phyloP scores from a whole-genome alignment of 2,113 vertebrate genomes.

The Rhagologus leucostigma region DNA sequence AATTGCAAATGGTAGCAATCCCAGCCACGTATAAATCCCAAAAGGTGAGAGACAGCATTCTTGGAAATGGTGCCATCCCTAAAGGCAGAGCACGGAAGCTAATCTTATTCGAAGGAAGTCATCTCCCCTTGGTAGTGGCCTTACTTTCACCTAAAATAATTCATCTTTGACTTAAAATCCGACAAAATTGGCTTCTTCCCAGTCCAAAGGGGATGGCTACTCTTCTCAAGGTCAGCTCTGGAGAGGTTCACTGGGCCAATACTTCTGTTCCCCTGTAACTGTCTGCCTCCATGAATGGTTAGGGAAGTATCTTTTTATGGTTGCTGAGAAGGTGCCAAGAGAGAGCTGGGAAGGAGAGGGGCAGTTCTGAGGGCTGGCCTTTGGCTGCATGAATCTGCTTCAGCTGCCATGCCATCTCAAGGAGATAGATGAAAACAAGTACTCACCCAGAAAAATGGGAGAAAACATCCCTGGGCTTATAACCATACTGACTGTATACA shows the following conservation, averaged over 20 bases:
- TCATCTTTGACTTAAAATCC: not conserved
- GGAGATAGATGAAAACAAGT: not conserved
- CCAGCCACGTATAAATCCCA: not conserved
- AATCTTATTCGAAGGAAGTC: not conserved
- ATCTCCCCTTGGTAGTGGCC: not conserved
- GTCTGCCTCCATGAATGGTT: not conserved
- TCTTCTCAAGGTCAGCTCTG: not conserved
- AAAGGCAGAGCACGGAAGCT: not conserved
- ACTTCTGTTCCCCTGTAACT: accelerated
- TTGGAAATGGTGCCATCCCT: not conserved
- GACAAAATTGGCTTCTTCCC: not conserved
- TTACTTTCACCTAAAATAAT: not conserved
- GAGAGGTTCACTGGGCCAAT: accelerated
- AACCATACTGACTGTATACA: accelerated
- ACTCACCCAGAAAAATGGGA: not conserved
- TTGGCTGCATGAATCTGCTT: not conserved
- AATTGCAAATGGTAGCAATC: not conserved
- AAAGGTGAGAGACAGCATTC: not conserved
- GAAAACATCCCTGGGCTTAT: not conserved
- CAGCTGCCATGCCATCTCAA: not conserved
- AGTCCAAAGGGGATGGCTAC: not conserved
- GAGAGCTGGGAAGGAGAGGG: not conserved
- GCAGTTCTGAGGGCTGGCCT: not conserved
- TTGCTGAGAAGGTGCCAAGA: not conserved
- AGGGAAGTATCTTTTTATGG: not conserved